A percentile compares a stretch with the other conserved stretches of the same genome.
These are phyloP conservation scores for Phrynocephalus vlangalii DNA, from an alignment of 2,797 vertebrate genomes.

Conservation along the genomic window DNA sequence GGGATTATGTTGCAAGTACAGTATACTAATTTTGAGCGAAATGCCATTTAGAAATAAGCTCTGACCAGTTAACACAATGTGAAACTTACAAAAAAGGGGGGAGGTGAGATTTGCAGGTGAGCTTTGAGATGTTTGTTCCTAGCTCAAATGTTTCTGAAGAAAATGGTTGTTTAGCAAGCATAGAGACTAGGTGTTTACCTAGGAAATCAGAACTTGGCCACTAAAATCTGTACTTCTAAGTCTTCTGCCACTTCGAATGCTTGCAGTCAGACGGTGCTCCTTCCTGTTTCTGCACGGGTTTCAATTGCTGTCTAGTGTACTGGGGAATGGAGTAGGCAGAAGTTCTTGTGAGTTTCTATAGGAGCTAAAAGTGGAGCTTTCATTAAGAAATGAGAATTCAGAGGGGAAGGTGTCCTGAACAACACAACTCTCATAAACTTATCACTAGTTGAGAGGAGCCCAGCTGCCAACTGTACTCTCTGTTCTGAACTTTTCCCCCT, in stretches of 20 bases:
- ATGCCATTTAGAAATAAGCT: neutral
- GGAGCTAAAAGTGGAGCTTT: constrained; percentile 61
- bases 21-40: neutral
- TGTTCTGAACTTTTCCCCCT: constrained; percentile 68
- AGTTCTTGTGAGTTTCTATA: constrained; percentile 55
- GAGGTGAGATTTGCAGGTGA: neutral
- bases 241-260: neutral
- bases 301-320: neutral
- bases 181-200: neutral
- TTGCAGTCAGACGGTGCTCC: neutral
- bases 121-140: neutral
- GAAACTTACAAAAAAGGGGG: neutral
- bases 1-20: neutral
- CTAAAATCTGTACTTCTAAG: neutral
- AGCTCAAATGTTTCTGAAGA: neutral
- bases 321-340: constrained; percentile 25
- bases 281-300: neutral
- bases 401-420: constrained; percentile 56
- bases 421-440: constrained; percentile 67
- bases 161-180: neutral
- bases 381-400: constrained; percentile 70
- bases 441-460: constrained; percentile 60
- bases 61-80: neutral
- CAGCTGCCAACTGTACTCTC: constrained; percentile 69
- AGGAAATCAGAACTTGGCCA: neutral